Evolutionary conservation across 2,113 vertebrate genomes (phyloP).

Genomic region (Delphinapterus leucas): DNA sequence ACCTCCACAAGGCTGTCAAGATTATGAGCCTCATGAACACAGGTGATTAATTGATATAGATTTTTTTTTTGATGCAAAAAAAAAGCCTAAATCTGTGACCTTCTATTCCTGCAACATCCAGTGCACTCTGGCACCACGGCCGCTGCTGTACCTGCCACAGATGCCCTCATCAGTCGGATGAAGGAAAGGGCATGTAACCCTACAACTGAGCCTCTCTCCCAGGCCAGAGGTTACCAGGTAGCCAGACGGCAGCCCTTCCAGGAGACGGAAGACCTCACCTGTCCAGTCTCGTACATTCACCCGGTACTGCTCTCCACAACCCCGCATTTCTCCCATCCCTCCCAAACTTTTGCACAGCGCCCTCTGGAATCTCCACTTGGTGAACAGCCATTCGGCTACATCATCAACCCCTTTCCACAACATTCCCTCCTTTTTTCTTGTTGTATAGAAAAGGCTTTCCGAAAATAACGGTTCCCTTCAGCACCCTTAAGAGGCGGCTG

Average conservation of each 20-base stretch:
- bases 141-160: neutral
- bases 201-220: neutral
- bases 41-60: neutral
- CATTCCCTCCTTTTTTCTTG: neutral
- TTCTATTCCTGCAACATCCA: neutral
- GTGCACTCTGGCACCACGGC: rapidly evolving
- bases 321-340: too few species aligned
- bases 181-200: rapidly evolving
- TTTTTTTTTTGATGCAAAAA: neutral
- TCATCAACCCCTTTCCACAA: neutral
- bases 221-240: neutral
- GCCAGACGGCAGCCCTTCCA: neutral
- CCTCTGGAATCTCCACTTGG: neutral
- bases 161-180: rapidly evolving
- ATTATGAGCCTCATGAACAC: neutral
- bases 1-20: neutral
- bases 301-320: neutral
- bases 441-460: neutral
- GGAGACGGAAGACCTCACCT: neutral
- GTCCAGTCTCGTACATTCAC: neutral
- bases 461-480: neutral
- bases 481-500: neutral
- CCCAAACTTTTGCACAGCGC: neutral
- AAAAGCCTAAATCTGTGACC: neutral
- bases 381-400: too few species aligned